Percentiles rank a stretch among this genome's conserved stretches.
These are phyloP conservation scores for Itoplectis maculator DNA, from an alignment of 2,888 invertebrate genomes.

Conservation along the genomic window DNA sequence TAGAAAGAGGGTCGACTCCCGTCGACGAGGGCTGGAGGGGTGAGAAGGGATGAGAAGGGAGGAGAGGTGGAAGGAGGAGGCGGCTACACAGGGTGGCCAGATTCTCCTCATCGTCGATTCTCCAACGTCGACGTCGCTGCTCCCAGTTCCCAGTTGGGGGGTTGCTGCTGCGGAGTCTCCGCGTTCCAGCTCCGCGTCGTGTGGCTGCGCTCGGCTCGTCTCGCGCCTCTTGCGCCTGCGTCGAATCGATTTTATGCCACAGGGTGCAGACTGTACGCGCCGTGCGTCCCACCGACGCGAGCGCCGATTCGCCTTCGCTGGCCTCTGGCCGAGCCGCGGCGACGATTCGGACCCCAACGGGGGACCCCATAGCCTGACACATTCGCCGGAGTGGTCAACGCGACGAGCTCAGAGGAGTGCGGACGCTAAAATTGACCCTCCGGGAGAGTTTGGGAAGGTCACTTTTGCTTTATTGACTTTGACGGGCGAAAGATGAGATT, in stretches of 20 bases:
- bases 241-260: slow-evolving; percentile 77
- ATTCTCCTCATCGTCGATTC: slow-evolving; percentile 32
- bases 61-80: no score
- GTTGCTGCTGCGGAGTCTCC: slow-evolving; percentile 32
- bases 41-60: no score
- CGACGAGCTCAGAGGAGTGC: no score
- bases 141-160: not conserved
- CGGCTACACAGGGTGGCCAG: slow-evolving; percentile 30
- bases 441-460: not conserved
- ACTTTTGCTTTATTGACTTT: no score
- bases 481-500: no score
- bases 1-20: slow-evolving; percentile 17
- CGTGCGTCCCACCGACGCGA: slow-evolving; percentile 41
- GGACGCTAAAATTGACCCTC: not conserved
- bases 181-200: slow-evolving; percentile 5
- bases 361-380: no score
- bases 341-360: no score
- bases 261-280: slow-evolving; percentile 51
- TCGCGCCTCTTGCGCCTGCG: slow-evolving; percentile 74
- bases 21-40: slow-evolving; percentile 33
- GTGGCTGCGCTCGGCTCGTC: slow-evolving; percentile 11
- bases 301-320: slow-evolving; percentile 28
- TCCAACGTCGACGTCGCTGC: not conserved
- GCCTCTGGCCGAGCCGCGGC: slow-evolving; percentile 44
- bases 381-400: not conserved